These are phyloP conservation scores for Drosophila fungiperda DNA, from an alignment of 2,888 invertebrate genomes.

Conservation along the genomic window DNA sequence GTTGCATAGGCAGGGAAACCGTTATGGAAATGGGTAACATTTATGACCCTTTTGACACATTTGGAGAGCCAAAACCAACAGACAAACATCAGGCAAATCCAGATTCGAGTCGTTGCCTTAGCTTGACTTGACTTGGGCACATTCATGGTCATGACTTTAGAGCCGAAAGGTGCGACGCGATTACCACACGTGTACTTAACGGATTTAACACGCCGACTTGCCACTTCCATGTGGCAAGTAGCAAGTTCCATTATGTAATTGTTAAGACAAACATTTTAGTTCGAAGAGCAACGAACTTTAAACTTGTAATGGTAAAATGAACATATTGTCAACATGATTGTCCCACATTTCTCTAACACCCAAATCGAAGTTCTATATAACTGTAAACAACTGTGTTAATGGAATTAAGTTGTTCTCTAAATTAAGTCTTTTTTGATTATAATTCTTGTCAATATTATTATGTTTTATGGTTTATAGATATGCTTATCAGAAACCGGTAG, in stretches of 20 bases:
- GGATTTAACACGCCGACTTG: conserved; percentile 66
- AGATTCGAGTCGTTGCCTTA: conserved; percentile 48
- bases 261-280: conserved; percentile 30
- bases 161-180: conserved; percentile 33
- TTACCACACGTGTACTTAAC: conserved; percentile 59
- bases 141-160: conserved; percentile 44
- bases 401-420: conserved; percentile 24
- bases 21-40: conserved; percentile 50
- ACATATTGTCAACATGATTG: conserved; percentile 17
- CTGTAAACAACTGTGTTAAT: conserved; percentile 49
- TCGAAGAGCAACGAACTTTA: conserved; percentile 55
- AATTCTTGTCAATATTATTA: neutral
- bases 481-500: conserved; percentile 30
- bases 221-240: conserved; percentile 33
- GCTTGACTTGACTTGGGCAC: conserved; percentile 8
- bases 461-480: conserved; percentile 18
- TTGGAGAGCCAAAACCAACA: conserved; percentile 18
- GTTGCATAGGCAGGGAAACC: conserved; percentile 47
- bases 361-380: conserved; percentile 39
- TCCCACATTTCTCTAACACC: conserved; percentile 28
- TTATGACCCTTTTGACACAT: conserved; percentile 52
- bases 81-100: conserved; percentile 19
- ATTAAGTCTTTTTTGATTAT: conserved; percentile 35
- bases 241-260: conserved; percentile 62
- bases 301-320: conserved; percentile 3